Evolutionary conservation across 2,888 invertebrate species (phyloP).

Genomic region (Tetanocera ferruginea): DNA sequence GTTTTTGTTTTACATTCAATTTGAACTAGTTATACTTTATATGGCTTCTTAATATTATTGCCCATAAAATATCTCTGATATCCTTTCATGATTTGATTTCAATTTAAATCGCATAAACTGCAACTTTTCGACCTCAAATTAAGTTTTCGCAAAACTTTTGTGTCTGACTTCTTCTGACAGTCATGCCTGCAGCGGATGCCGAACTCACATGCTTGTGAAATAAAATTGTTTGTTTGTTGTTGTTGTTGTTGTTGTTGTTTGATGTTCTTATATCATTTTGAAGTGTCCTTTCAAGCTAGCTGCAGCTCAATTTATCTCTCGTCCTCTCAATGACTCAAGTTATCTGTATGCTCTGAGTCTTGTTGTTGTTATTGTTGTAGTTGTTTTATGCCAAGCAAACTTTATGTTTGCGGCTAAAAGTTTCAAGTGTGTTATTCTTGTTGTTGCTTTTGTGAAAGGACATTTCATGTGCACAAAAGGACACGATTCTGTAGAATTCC

Average conservation of each 20-base stretch:
- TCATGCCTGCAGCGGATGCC: neutral
- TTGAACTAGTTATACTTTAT: neutral
- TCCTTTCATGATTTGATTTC: constrained; percentile 32
- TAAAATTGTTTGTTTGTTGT: constrained; percentile 6
- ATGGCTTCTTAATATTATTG: neutral
- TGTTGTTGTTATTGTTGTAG: neutral
- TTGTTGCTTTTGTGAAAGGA: constrained; percentile 1
- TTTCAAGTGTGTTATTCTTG: constrained; percentile 35
- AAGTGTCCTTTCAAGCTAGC: constrained; percentile 23
- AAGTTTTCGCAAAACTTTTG: constrained; percentile 35
- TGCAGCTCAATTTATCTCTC: neutral
- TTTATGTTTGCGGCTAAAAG: constrained; percentile 27
- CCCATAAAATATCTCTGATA: constrained; percentile 4
- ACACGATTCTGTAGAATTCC: constrained; percentile 24
- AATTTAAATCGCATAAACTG: constrained; percentile 39
- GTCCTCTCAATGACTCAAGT: neutral
- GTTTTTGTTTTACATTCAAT: neutral
- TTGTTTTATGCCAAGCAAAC: neutral
- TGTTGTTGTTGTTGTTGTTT: constrained; percentile 12
- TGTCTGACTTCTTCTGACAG: constrained; percentile 17
- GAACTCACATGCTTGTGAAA: constrained; percentile 14
- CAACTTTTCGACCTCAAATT: constrained; percentile 41
- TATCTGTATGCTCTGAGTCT: neutral
- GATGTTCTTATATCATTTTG: constrained; percentile 34
- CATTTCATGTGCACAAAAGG: constrained; percentile 26